Evolutionary conservation across 2,797 vertebrate species (phyloP), one percentile per base, ranked within the genome.

Genomic region (Alexandromys oeconomus): DNA sequence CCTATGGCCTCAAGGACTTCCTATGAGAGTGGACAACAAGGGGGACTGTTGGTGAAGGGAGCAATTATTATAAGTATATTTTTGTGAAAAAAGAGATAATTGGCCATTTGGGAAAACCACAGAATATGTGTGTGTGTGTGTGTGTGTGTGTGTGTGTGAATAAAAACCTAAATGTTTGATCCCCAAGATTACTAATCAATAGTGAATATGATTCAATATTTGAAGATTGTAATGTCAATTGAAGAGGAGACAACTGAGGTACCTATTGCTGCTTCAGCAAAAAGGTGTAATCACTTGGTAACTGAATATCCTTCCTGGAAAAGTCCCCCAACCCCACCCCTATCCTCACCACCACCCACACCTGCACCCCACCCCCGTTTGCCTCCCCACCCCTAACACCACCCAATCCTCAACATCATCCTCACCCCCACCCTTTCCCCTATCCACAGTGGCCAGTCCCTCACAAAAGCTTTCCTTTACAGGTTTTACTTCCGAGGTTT

Each of bases 401-500:
- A 67, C 29, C 65, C 65, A 67, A 14, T 34, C 29, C 29, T 29
- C 11, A 63, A 29, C 25, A 63, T 29, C 65, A 31, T 13, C 63
- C 63, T 65, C 71, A 25, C 37, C n/a, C 71, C 13, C 40, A 23
- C 40, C 6, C 65, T 1, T 69, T 15, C 59, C 3, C 27, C 29
- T 12, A 4, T 29, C 40, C 37, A 1, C 12, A 8, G 3, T 46
- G 3, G 51, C 13, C 17, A 43, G 85, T 14, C 23, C 40, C 63
- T 91, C 12, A 96, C 65, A 51, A 93, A 48, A 54, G 21, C 34
- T 37, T 96, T 97, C 29, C 59, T 87, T 67, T 92, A 6, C 98
- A 99, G 99, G 76, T 99, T 99, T 97, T 99, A 99, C 97, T 99
- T 99, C 92, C 97, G 98, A 0, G 98, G 99, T 25, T 99, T 99